phyloP scores from a whole-genome alignment of 2,797 vertebrate genomes.

The Ctenochaetus hawaiiensis region DNA sequence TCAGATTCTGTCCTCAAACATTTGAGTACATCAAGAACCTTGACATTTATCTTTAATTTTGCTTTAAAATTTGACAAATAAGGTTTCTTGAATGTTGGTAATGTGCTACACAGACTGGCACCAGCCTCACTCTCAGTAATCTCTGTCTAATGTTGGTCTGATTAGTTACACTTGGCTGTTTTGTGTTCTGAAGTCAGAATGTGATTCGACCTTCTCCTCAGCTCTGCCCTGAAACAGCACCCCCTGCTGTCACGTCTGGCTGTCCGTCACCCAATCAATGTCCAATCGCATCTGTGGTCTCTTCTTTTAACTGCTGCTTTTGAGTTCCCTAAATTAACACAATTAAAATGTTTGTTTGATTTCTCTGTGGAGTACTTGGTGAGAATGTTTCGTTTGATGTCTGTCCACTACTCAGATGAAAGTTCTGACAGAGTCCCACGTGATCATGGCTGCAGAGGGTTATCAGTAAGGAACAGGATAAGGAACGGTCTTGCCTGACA shows the following conservation, averaged over 20 bases:
- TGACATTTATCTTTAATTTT: background rate
- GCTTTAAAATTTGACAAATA: background rate
- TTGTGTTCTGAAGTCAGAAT: background rate
- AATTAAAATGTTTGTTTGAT: background rate
- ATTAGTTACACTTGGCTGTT: too few relatives aligned
- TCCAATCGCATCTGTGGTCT: background rate
- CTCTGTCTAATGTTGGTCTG: too few relatives aligned
- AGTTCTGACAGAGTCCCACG: background rate
- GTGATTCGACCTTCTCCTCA: background rate
- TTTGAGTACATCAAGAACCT: too few relatives aligned
- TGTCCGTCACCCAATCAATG: background rate
- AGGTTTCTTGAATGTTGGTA: background rate
- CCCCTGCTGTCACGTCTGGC: background rate
- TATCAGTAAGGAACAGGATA: background rate
- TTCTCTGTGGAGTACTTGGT: background rate
- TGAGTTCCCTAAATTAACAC: background rate
- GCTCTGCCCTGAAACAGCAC: background rate
- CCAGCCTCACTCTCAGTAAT: background rate
- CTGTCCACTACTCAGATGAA: background rate
- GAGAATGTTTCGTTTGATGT: background rate
- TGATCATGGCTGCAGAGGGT: slow-evolving; percentile 13
- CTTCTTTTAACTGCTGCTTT: background rate
- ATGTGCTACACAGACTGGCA: slow-evolving; percentile 2
- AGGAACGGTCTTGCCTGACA: background rate
- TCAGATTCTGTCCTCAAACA: background rate